Base-by-base conservation (phyloP, 2,113 vertebrate species). In the Semicossyphus pulcher region DNA sequence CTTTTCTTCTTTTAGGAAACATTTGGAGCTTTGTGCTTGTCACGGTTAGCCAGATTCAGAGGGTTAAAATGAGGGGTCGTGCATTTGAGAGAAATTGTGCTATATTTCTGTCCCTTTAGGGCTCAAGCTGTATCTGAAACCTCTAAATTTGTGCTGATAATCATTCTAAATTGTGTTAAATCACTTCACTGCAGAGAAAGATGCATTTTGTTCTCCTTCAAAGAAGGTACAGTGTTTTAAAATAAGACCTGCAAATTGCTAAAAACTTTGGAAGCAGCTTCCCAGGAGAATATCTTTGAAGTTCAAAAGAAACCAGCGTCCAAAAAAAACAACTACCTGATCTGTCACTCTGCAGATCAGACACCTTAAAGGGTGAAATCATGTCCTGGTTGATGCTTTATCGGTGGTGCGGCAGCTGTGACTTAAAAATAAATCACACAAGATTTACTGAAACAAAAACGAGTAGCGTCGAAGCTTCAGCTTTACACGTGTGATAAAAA, bases 11-110 rank as follows among this genome's bases (percentile, higher is more conserved):
- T 56, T 44, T 7, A 4, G 8, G 47, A 51, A 67, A 34, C 6
- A 15, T 52, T 39, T 67, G 16, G n/a, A 42, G 48, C 9, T 71
- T 86, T 87, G 86, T 89, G 81, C 89, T 88, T 45, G 7, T 71
- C 18, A 62, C 6, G 10, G 15, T 58, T 20, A 54, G 31, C 32
- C 23, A 44, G 47, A 71, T 73, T 63, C 15, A 67, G 14, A n/a
- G 48, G 36, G 34, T 68, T 10, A 57, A 32, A 54, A 34, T 48
- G 9, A 16, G 10, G 4, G 7, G 49, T 71, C 25, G 2, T 25
- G 8, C 59, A 12, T 76, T 48, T 75, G 26, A 37, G 57, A 58
- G 20, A 68, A 69, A 66, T 41, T 85, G 79, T 83, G 76, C 79
- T 20, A 36, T 8, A 44, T 51, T 63, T 53, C 18, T 58, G 29